Evolutionary conservation across 2,888 invertebrate species (phyloP), one percentile per base, ranked within the genome.

Genomic region (Drosophila percnosoma): DNA sequence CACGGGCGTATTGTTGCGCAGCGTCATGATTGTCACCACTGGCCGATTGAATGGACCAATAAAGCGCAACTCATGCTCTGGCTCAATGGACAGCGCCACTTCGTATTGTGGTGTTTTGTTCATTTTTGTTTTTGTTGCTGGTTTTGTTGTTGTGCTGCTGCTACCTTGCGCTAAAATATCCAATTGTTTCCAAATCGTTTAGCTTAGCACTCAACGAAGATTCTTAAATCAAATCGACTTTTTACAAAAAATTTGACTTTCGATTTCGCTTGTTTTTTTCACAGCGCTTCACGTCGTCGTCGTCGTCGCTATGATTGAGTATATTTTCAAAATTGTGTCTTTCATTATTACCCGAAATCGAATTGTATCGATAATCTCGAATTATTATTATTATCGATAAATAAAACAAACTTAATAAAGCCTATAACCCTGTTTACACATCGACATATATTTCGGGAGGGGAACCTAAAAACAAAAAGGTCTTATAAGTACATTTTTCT

Each of bases 41-140:
- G 97, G 96, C 89, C 95, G 95, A 91, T 94, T 96, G 92, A 97
- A 98, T 54, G 98, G 98, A 89, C 98, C 98, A 95, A 96, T 95
- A 94, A 98, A 98, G 94, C 96, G 96, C 91, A 98, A 95, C 94
- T 98, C 98, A 94, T 95, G 95, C 94, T 96, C 96, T 90, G 98
- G 98, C 92, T 97, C 97, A 95, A 98, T 97, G 93, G 95, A 94
- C 94, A 98, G 94, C 93, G 97, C 95, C 63, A 78, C 71, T 60
- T 96, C 96, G 90, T 95, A 95, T 92, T 95, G 95, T 67, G 64
- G 64, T 57, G 63, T 69, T 80, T 72, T 79, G 54, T 59, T 75
- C 78, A 68, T 68, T 60, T 53, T 53, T 45, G 24, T 45, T 45
- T 24, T 45, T 45, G 45, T 24, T 59, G 21, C 42, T 42, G 59